phyloP scores from a whole-genome alignment of 2,113 vertebrate species.

The Polypterus senegalus region DNA sequence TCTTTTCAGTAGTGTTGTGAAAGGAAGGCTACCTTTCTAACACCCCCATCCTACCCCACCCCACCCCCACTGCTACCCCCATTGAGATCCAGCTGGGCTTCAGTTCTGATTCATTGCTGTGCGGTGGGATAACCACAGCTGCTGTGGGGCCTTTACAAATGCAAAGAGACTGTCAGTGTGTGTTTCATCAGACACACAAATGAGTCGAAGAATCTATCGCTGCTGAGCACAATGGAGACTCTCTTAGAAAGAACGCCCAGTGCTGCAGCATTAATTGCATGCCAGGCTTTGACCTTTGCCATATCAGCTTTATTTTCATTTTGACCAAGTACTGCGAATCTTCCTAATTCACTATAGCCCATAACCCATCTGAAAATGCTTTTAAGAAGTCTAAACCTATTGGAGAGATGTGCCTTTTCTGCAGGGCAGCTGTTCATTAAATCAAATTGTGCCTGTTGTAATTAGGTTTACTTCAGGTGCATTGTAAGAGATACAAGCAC shows the following conservation, averaged over 20 bases:
- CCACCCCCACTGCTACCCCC: conserved; percentile 29
- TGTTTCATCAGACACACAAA: conserved; percentile 95
- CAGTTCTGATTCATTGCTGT: conserved; percentile 85
- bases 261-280: conserved; percentile 66
- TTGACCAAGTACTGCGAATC: conserved; percentile 32
- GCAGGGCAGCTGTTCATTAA: too few species aligned
- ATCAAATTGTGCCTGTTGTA: too few species aligned
- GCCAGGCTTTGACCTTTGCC: conserved; percentile 39
- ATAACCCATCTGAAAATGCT: conserved; percentile 33
- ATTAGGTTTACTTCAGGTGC: too few species aligned
- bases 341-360: conserved; percentile 36
- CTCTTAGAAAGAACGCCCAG: conserved; percentile 55
- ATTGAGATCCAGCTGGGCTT: conserved; percentile 89
- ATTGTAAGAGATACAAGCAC: too few species aligned
- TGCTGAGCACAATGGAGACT: conserved; percentile 52
- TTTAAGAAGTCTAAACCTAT: conserved; percentile 32
- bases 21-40: conserved; percentile 47
- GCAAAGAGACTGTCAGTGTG: conserved; percentile 99
- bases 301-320: conserved; percentile 36
- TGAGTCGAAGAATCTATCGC: conserved; percentile 88
- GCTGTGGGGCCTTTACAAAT: conserved; percentile 99
- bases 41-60: too few species aligned
- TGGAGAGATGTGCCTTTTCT: conserved; percentile 4
- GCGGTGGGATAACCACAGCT: conserved; percentile 96
- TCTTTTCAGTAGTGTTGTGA: conserved; percentile 58